Conservation (phyloP, 2,888 invertebrate genomes). For the Nipponacmea schrenckii region DNA sequence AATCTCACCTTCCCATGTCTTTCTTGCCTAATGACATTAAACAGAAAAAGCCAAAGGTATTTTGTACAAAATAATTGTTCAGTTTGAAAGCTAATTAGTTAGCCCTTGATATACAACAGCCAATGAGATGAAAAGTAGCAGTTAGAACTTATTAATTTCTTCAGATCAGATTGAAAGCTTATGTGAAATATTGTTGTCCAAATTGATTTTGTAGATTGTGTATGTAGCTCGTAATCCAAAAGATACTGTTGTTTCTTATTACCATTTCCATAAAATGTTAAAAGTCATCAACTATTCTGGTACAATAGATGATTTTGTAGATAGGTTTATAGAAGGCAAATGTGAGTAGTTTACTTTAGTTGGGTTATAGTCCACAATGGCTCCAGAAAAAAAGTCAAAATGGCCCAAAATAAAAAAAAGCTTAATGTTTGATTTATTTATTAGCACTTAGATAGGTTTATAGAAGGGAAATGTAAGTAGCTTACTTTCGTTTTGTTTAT, state of each 20-base stretch:
- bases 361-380: background rate
- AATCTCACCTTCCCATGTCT: conserved; percentile 58
- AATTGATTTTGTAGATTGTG: conserved; percentile 74
- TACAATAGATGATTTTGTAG: conserved; percentile 66
- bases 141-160: background rate
- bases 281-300: conserved; percentile 65
- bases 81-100: too few species aligned
- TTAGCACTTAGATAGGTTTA: conserved; percentile 70
- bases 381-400: conserved; percentile 87
- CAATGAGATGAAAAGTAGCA: background rate
- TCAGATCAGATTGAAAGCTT: background rate
- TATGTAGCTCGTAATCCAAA: conserved; percentile 88
- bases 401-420: conserved; percentile 87
- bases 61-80: too few species aligned
- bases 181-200: too few species aligned
- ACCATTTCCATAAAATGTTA: conserved; percentile 73
- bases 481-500: conserved; percentile 2
- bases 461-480: conserved; percentile 64
- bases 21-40: conserved; percentile 55
- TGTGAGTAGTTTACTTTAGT: conserved; percentile 47
- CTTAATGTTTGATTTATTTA: conserved; percentile 86
- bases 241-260: conserved; percentile 86
- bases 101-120: too few species aligned
- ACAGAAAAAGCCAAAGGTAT: conserved; percentile 64
- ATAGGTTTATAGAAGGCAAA: conserved; percentile 63